Base-by-base conservation (phyloP, 2,888 invertebrate species). In the Carterocephalus palaemon region DNA sequence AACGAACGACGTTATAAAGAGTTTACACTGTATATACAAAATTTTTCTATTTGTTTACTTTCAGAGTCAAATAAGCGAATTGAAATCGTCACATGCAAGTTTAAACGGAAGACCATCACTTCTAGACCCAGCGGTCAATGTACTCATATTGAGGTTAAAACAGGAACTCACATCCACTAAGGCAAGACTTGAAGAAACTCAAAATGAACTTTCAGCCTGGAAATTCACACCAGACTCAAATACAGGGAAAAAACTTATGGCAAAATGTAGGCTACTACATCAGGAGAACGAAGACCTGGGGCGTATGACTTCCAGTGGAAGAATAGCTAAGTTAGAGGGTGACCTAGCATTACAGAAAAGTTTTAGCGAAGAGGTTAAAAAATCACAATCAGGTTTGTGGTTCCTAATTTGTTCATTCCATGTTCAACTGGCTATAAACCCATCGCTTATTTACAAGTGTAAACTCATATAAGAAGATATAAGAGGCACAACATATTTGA, bases 211-310 rank as follows among this genome's bases (percentile, higher is more conserved):
- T 31, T 95, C 96, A 43, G 98, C 99, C 2, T 99, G 98, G 98
- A 99, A 99, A 83, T 99, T 99, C 80, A 98, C 98, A 7, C 97
- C 98, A n/a, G 99, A 99, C 81, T 98, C 97, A 52, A 97, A 97
- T 87, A 98, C 98, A 32, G 99, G 99, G 53, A 99, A 98, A 82
- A 92, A 98, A 57, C 88, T 99, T 56, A 98, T 99, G 98, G 97
- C 98, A 5, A 97, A 98, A 75, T 99, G 98, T 74, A 91, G 98
- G 51, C 86, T 97, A 56, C 83, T 99, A 32, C 95, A 98, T 70
- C 97, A 98, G 78, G 98, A 99, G 78, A 99, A 99, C 79, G 98
- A 98, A 77, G 98, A 99, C 68, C 89, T 99, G 10, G 98, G 98
- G 6, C 95, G 96, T 68, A 94, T 96, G 90, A 97, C 98, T 29